These are phyloP conservation scores for Pavo muticus DNA, from an alignment of 2,113 vertebrate species.

Conservation along the genomic window DNA sequence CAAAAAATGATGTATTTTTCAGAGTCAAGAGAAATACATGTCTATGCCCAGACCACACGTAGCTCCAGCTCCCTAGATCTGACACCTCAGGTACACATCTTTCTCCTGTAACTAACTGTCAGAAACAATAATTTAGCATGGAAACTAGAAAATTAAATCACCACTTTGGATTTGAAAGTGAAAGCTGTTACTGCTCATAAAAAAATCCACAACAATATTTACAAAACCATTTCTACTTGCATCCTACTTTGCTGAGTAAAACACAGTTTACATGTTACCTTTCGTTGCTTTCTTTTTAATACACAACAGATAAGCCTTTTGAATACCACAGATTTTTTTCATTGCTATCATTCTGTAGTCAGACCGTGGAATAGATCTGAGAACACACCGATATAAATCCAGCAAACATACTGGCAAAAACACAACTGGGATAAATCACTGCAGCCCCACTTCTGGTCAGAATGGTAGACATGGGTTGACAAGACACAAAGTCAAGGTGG, in stretches of 20 bases:
- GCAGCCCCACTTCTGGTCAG: not conserved
- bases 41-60: not conserved
- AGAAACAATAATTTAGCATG: not conserved
- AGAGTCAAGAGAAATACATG: constrained; percentile 33
- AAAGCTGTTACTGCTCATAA: not conserved
- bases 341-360: constrained; percentile 63
- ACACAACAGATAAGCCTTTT: constrained; percentile 44
- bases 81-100: constrained; percentile 49
- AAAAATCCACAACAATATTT: not conserved
- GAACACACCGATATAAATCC: not conserved
- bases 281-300: constrained; percentile 31
- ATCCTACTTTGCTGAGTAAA: constrained; percentile 1
- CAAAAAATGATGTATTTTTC: constrained; percentile 30
- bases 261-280: constrained; percentile 21
- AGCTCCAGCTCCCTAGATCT: constrained; percentile 32
- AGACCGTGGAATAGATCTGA: not conserved
- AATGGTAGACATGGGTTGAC: not conserved
- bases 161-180: not conserved
- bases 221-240: constrained; percentile 4
- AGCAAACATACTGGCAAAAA: not conserved
- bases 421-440: not conserved
- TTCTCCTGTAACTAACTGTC: not conserved
- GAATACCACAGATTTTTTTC: constrained; percentile 65
- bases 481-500: not conserved
- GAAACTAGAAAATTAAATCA: not conserved